phyloP scores from a whole-genome alignment of 2,888 invertebrate species.

The Drosophila lacicola region DNA sequence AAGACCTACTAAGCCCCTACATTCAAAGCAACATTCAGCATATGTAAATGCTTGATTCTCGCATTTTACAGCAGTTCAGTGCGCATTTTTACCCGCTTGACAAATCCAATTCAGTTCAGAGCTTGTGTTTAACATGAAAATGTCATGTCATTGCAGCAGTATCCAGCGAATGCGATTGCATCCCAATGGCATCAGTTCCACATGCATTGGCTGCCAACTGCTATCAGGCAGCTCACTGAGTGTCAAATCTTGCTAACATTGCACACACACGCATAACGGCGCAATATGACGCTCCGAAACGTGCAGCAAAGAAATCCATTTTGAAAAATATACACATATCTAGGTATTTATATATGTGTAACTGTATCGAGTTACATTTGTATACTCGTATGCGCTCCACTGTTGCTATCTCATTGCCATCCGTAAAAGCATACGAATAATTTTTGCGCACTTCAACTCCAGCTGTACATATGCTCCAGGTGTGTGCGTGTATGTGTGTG shows the following conservation, averaged over 20 bases:
- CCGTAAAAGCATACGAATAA: slow-evolving; percentile 61
- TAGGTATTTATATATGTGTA: slow-evolving; percentile 1
- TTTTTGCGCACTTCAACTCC: slow-evolving; percentile 42
- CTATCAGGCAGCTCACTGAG: slow-evolving; percentile 58
- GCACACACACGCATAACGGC: slow-evolving; percentile 8
- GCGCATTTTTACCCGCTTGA: slow-evolving; percentile 50
- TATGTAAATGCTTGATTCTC: slow-evolving; percentile 27
- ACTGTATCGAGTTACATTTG: slow-evolving; percentile 51
- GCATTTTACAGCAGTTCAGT: slow-evolving; percentile 26
- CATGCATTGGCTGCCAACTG: slow-evolving; percentile 50
- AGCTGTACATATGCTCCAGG: slow-evolving; percentile 11
- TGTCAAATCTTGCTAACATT: slow-evolving; percentile 52
- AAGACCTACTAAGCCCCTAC: background rate
- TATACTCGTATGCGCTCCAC: slow-evolving; percentile 58
- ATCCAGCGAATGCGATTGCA: slow-evolving; percentile 32
- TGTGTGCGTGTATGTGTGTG: background rate
- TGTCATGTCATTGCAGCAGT: slow-evolving; percentile 45
- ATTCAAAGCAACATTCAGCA: background rate
- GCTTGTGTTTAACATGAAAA: slow-evolving; percentile 47
- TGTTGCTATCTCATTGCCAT: slow-evolving; percentile 60
- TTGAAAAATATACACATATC: slow-evolving; percentile 20
- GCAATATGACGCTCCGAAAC: slow-evolving; percentile 37
- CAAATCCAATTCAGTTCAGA: slow-evolving; percentile 47
- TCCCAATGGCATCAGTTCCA: slow-evolving; percentile 46
- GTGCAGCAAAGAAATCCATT: slow-evolving; percentile 48